phyloP scores from a whole-genome alignment of 2,888 invertebrate genomes.

The Eudemis profundana region DNA sequence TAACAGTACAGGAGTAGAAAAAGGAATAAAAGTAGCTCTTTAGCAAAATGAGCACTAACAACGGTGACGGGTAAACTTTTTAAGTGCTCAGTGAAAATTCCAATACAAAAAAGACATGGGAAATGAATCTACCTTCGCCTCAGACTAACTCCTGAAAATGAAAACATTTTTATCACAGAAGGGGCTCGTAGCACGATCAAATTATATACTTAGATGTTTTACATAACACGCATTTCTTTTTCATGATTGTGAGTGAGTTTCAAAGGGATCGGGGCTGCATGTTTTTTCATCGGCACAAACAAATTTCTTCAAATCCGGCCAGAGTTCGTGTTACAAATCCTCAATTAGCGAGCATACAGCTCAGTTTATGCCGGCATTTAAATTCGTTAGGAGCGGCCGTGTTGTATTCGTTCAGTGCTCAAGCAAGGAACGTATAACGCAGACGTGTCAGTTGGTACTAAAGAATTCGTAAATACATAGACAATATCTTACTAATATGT shows the following conservation, averaged over 20 bases:
- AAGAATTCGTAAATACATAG: too few species aligned
- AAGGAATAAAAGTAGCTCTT: not conserved
- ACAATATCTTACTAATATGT: too few species aligned
- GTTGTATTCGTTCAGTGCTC: slow-evolving; percentile 67
- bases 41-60: too few species aligned
- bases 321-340: slow-evolving; percentile 79
- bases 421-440: slow-evolving; percentile 54
- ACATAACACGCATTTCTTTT: slow-evolving; percentile 42
- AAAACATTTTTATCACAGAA: slow-evolving; percentile 18
- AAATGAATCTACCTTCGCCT: not conserved
- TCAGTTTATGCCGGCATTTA: slow-evolving; percentile 84
- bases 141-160: not conserved
- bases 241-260: slow-evolving; percentile 28
- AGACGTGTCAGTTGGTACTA: slow-evolving; percentile 16
- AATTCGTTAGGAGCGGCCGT: slow-evolving; percentile 79
- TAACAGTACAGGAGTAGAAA: too few species aligned
- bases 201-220: slow-evolving; percentile 24
- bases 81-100: not conserved
- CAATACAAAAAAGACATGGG: not conserved
- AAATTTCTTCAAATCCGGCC: slow-evolving; percentile 45
- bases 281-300: slow-evolving; percentile 29
- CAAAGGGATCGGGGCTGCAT: slow-evolving; percentile 37
- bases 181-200: slow-evolving; percentile 5
- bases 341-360: slow-evolving; percentile 76
- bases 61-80: too few species aligned